Evolutionary conservation across 2,797 vertebrate species (phyloP).

Genomic region (Crocodylus rhombifer): DNA sequence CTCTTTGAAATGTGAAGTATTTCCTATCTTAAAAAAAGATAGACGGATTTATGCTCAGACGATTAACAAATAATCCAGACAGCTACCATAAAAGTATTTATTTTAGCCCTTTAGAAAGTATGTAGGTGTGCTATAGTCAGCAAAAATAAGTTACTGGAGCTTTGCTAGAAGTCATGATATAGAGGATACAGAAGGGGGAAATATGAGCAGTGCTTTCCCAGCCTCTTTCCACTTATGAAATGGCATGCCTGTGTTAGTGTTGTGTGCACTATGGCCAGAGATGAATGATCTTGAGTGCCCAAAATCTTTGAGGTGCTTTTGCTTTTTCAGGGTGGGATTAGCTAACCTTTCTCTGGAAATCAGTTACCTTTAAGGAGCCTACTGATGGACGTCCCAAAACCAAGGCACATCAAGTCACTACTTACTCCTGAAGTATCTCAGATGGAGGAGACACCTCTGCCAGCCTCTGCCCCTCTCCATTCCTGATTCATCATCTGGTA

Average conservation of each 20-base stretch:
- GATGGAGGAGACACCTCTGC: not conserved
- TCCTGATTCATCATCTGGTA: not conserved
- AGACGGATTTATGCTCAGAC: constrained; percentile 35
- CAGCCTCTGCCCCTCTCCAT: not conserved
- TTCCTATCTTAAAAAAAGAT: constrained; percentile 36
- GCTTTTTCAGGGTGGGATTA: not conserved
- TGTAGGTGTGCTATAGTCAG: not conserved
- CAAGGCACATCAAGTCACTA: not conserved
- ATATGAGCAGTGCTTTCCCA: not conserved
- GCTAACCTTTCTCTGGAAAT: not conserved
- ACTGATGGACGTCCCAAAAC: not conserved
- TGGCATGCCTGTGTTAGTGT: not conserved
- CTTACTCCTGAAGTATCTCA: not conserved
- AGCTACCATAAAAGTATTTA: constrained; percentile 15
- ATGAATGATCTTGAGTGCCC: not conserved
- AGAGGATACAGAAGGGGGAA: not conserved
- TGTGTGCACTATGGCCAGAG: rapidly evolving
- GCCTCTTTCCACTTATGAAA: not conserved
- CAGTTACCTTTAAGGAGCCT: not conserved
- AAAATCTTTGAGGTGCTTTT: not conserved
- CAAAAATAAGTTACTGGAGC: not conserved
- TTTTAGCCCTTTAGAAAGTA: not conserved
- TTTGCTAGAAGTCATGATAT: rapidly evolving
- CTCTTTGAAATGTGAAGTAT: constrained; percentile 49
- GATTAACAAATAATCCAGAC: not conserved